These are phyloP conservation scores for Abrostola triplasia DNA, from an alignment of 2,888 invertebrate species.

Conservation along the genomic window DNA sequence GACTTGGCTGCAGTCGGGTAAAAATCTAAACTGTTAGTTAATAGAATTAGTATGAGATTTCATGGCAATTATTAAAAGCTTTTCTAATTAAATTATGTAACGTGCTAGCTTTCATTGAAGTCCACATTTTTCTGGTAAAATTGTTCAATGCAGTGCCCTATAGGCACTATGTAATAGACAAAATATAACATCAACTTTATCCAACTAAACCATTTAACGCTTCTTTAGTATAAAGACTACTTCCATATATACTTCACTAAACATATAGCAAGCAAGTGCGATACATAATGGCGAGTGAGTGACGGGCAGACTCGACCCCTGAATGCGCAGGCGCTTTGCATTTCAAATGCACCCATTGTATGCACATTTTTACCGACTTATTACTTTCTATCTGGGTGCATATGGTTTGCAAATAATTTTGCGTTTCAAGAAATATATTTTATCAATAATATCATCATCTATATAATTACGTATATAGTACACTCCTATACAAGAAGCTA, in stretches of 20 bases:
- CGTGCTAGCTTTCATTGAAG: too few relatives aligned
- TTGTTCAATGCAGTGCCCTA: not conserved
- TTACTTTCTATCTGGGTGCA: slow-evolving; percentile 79
- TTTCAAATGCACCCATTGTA: slow-evolving; percentile 87
- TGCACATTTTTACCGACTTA: slow-evolving; percentile 88
- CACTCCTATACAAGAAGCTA: too few relatives aligned
- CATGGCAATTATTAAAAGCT: too few relatives aligned
- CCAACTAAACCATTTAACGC: slow-evolving; percentile 6
- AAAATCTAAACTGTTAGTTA: too few relatives aligned
- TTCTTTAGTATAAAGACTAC: not conserved
- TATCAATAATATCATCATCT: too few relatives aligned
- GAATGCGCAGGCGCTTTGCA: slow-evolving; percentile 81
- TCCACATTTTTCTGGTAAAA: not conserved
- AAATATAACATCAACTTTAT: too few relatives aligned
- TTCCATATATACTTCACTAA: not conserved
- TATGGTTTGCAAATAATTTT: slow-evolving; percentile 57
- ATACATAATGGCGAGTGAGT: slow-evolving; percentile 74
- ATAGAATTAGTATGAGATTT: too few relatives aligned
- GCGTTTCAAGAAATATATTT: not conserved
- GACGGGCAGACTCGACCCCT: slow-evolving; percentile 74
- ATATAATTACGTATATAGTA: too few relatives aligned
- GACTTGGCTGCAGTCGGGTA: too few relatives aligned
- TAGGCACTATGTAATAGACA: too few relatives aligned
- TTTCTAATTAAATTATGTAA: too few relatives aligned
- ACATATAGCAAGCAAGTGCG: slow-evolving; percentile 57